Evolutionary conservation across 2,888 invertebrate genomes (phyloP).

Genomic region (Pristionchus fissidentatus): DNA sequence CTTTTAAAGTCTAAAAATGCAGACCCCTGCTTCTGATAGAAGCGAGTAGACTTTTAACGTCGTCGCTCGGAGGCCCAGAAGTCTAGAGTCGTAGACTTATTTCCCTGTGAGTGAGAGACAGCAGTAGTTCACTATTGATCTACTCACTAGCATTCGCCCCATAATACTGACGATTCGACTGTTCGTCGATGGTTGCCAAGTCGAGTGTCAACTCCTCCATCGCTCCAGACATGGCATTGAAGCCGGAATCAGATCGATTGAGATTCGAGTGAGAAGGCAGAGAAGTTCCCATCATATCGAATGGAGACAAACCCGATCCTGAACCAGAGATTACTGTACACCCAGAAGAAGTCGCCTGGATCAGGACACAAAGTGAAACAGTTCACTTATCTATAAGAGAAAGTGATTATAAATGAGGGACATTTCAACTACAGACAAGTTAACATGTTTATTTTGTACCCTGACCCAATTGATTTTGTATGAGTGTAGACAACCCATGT

Average conservation of each 20-base stretch:
- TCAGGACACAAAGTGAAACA: too few species aligned
- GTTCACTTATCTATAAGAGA: too few species aligned
- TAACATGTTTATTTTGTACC: too few species aligned
- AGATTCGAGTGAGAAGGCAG: constrained; percentile 59
- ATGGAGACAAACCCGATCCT: constrained; percentile 48
- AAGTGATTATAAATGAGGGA: too few species aligned
- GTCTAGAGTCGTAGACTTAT: too few species aligned
- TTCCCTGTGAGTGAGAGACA: not conserved
- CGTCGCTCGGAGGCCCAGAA: not conserved
- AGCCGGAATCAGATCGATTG: constrained; percentile 59
- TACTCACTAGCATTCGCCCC: constrained; percentile 43
- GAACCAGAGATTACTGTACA: too few species aligned
- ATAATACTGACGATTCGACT: constrained; percentile 45
- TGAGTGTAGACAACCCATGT: not conserved
- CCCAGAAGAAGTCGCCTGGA: too few species aligned
- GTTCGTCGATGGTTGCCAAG: constrained; percentile 62
- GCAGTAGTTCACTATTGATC: not conserved
- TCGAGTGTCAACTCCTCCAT: constrained; percentile 65
- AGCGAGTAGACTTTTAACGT: too few species aligned
- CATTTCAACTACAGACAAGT: too few species aligned
- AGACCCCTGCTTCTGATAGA: not conserved
- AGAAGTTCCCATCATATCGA: constrained; percentile 52
- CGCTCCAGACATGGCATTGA: constrained; percentile 52
- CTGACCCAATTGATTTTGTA: too few species aligned
- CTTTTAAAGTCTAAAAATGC: too few species aligned